phyloP scores from a whole-genome alignment of 2,797 vertebrate species.

The Benthosema pterotum region DNA sequence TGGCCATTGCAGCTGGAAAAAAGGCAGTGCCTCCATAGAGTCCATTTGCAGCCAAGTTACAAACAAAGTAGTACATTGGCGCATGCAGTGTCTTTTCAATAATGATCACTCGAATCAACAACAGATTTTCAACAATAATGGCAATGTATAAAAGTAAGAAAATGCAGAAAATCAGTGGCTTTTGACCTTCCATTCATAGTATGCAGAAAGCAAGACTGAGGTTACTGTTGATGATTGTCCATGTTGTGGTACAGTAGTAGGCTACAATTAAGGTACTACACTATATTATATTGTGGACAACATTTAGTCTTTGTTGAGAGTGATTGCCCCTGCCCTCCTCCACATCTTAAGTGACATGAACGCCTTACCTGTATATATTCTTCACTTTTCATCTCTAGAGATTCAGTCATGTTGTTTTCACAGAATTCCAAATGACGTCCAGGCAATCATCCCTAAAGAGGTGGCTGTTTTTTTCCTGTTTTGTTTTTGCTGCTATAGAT shows the following conservation, averaged over 20 bases:
- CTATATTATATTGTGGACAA: not conserved
- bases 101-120: slow-evolving; percentile 47
- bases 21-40: slow-evolving; percentile 55
- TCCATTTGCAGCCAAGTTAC: slow-evolving; percentile 56
- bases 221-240: slow-evolving; percentile 52
- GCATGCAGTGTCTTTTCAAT: slow-evolving; percentile 55
- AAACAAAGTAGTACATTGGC: slow-evolving; percentile 63
- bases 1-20: slow-evolving; percentile 46
- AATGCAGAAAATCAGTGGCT: slow-evolving; percentile 47
- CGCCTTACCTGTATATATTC: slow-evolving; percentile 2
- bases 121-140: slow-evolving; percentile 43
- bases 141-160: slow-evolving; percentile 54
- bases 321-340: not conserved
- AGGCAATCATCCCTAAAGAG: too few species aligned
- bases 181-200: slow-evolving; percentile 46
- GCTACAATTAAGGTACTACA: too few species aligned
- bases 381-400: not conserved
- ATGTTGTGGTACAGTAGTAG: slow-evolving; percentile 17
- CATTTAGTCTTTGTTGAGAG: not conserved
- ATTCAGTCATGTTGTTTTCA: slow-evolving; percentile 4
- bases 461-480: not conserved
- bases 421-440: slow-evolving; percentile 7
- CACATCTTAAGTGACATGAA: not conserved
- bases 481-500: too few species aligned
- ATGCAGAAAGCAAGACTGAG: slow-evolving; percentile 41